A percentile compares a stretch with the other conserved stretches of the same genome.
Evolutionary conservation across 2,888 invertebrate genomes (phyloP).

Genomic region (Drosophila monieri): DNA sequence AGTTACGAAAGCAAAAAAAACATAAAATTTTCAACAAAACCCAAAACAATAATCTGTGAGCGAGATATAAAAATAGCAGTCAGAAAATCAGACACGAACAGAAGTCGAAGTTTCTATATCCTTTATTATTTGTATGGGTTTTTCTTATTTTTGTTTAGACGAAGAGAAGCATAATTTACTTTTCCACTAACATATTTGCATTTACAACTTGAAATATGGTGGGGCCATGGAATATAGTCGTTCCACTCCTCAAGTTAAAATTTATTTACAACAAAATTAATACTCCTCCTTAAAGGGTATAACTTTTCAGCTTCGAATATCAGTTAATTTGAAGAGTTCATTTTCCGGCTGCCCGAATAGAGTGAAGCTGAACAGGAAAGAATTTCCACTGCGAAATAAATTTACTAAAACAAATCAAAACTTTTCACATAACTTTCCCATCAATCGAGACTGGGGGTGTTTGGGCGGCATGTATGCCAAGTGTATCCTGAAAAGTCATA

Average conservation of each 20-base stretch:
- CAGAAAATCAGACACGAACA: background rate
- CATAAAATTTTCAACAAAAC: slow-evolving; percentile 12
- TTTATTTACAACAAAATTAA: background rate
- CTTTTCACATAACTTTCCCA: slow-evolving; percentile 78
- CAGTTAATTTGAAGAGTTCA: slow-evolving; percentile 64
- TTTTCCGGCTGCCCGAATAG: slow-evolving; percentile 32
- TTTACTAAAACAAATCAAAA: slow-evolving; percentile 79
- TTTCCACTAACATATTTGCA: background rate
- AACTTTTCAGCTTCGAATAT: slow-evolving; percentile 53
- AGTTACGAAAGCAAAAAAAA: slow-evolving; percentile 12
- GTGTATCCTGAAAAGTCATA: slow-evolving; percentile 46
- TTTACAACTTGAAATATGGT: too few species aligned
- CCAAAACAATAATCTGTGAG: slow-evolving; percentile 34
- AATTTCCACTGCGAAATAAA: slow-evolving; percentile 60
- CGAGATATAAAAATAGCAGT: slow-evolving; percentile 41
- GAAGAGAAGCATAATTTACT: background rate
- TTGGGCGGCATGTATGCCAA: slow-evolving; percentile 50
- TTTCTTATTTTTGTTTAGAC: background rate
- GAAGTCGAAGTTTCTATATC: background rate
- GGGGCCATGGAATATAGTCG: too few species aligned
- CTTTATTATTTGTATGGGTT: background rate
- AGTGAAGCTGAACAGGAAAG: slow-evolving; percentile 21
- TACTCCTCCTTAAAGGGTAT: background rate
- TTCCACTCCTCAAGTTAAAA: too few species aligned
- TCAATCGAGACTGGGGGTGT: slow-evolving; percentile 48